A percentile compares a stretch with the other conserved stretches of the same genome.
These are phyloP conservation scores for Rhinogobio ventralis DNA, from an alignment of 2,797 vertebrate genomes.

Conservation along the genomic window DNA sequence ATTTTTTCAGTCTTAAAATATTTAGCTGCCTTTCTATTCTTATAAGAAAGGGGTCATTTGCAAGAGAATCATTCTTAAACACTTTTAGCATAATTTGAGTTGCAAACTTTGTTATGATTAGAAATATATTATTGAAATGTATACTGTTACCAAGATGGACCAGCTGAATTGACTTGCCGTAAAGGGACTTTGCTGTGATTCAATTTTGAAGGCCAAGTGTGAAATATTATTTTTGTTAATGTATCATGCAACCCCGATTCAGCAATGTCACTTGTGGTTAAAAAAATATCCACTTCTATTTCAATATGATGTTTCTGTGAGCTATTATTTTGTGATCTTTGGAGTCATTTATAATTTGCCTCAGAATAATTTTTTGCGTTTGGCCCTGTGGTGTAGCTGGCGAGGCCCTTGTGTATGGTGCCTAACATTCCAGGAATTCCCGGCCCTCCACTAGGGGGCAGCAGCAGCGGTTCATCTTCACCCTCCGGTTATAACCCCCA, in stretches of 20 bases:
- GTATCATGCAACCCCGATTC: background rate
- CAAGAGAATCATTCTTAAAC: background rate
- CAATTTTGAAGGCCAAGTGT: background rate
- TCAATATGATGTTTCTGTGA: background rate
- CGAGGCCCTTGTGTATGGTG: slow-evolving; percentile 92
- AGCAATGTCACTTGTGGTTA: background rate
- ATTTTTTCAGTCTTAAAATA: background rate
- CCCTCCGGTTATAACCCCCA: slow-evolving; percentile 89
- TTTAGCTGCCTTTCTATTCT: background rate
- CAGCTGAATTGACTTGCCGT: background rate
- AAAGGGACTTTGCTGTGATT: background rate
- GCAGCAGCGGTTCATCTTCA: slow-evolving; percentile 88
- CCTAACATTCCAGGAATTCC: slow-evolving; percentile 98
- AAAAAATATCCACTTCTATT: background rate
- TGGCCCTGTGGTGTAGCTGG: slow-evolving; percentile 81
- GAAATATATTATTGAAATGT: background rate
- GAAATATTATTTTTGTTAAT: background rate
- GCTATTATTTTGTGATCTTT: background rate
- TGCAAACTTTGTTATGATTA: background rate
- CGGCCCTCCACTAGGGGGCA: slow-evolving; percentile 90
- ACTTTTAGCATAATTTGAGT: too few relatives aligned
- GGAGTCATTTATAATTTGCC: slow-evolving; percentile 11
- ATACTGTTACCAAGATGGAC: background rate
- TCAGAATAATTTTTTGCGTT: slow-evolving; percentile 13
- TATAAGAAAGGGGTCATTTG: background rate